phyloP scores from a whole-genome alignment of 2,113 vertebrate species.

The Psettodes erumei region DNA sequence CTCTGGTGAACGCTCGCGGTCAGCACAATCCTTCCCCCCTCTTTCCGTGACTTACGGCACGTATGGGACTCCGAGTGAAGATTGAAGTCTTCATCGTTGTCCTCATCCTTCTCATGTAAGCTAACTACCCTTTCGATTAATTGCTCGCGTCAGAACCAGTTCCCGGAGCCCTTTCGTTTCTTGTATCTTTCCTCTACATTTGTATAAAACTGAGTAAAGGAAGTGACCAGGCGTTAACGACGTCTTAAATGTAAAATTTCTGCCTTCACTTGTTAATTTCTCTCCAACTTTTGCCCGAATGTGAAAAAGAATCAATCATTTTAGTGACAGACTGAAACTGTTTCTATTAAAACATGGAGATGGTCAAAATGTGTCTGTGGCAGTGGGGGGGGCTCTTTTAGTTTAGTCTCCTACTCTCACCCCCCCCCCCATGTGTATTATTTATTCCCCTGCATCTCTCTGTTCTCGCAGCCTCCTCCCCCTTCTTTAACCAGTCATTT shows the following conservation, averaged over 20 bases:
- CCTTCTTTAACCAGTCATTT: slow-evolving; percentile 19
- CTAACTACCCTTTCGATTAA: neutral
- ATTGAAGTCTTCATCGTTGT: neutral
- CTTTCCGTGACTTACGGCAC: neutral
- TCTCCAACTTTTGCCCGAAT: neutral
- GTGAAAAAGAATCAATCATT: neutral
- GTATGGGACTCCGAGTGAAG: neutral
- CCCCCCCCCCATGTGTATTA: slow-evolving; percentile 5
- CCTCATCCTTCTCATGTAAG: too few species aligned
- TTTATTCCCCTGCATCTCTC: slow-evolving; percentile 9
- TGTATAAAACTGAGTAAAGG: neutral
- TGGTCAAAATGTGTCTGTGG: neutral
- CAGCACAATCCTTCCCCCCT: slow-evolving; percentile 24
- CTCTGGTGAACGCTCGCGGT: slow-evolving; percentile 22
- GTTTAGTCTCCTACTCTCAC: neutral
- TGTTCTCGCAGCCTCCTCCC: neutral
- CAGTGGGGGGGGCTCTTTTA: neutral
- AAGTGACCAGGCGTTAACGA: neutral
- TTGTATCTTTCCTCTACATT: neutral
- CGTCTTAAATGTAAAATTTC: neutral
- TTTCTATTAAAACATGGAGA: neutral
- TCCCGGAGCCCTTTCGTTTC: neutral
- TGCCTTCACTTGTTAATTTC: neutral
- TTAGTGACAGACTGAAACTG: neutral
- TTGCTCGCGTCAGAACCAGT: neutral